These are phyloP conservation scores for Bostrychus sinensis DNA, from an alignment of 2,113 vertebrate species.

Conservation along the genomic window DNA sequence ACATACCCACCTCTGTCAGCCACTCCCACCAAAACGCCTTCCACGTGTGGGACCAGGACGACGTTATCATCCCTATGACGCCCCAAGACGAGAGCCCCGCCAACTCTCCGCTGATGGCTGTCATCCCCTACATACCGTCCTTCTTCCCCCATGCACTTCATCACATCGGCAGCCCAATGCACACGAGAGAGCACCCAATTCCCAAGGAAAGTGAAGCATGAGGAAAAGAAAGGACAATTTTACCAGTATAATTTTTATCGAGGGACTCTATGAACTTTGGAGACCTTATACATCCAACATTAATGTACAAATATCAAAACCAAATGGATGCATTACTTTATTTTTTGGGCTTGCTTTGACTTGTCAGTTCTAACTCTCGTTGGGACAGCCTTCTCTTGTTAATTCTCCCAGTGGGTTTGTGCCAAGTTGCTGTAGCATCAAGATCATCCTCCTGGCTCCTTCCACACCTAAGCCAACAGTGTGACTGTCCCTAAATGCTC, in stretches of 20 bases:
- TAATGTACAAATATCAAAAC: too few relatives aligned
- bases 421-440: slow-evolving; percentile 36
- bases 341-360: not conserved
- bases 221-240: slow-evolving; percentile 9
- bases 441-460: slow-evolving; percentile 7
- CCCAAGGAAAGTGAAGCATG: slow-evolving; percentile 63
- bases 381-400: slow-evolving; percentile 23
- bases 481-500: not conserved
- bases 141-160: slow-evolving; percentile 62
- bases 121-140: slow-evolving; percentile 73
- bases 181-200: slow-evolving; percentile 34
- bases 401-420: slow-evolving; percentile 42
- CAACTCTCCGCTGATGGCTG: slow-evolving; percentile 67
- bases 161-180: slow-evolving; percentile 47
- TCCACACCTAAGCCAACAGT: slow-evolving; percentile 21
- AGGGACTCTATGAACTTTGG: too few relatives aligned
- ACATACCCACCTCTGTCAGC: slow-evolving; percentile 54
- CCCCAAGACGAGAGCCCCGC: slow-evolving; percentile 35
- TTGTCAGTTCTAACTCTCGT: not conserved
- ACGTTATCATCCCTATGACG: slow-evolving; percentile 72
- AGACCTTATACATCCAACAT: too few relatives aligned
- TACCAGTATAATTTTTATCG: not conserved
- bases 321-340: not conserved
- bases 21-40: slow-evolving; percentile 79
- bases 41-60: slow-evolving; percentile 79